Evolutionary conservation across 2,797 vertebrate genomes (phyloP).

Genomic region (Anguilla obscura): DNA sequence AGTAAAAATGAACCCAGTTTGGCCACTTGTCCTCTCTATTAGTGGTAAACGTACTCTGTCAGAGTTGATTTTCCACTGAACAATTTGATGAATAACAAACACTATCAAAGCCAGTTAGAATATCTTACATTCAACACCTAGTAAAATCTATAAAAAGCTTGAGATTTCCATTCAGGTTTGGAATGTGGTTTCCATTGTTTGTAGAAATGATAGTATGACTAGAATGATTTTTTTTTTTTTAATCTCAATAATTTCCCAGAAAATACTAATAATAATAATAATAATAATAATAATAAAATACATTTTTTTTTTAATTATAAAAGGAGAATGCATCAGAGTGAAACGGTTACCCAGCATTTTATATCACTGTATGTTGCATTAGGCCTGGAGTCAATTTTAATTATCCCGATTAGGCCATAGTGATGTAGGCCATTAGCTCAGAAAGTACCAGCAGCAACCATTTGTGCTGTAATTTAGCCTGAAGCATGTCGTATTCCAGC

Average conservation of each 20-base stretch:
- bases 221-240: not conserved
- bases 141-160: not conserved
- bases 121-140: not conserved
- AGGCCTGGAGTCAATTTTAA: constrained; percentile 33
- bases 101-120: not conserved
- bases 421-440: constrained; percentile 17
- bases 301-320: not conserved
- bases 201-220: not conserved
- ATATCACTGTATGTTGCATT: constrained; percentile 24
- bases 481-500: constrained; percentile 25
- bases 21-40: too few species aligned
- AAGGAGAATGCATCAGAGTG: not conserved
- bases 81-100: not conserved
- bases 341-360: not conserved
- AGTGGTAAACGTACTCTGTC: too few species aligned
- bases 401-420: constrained; percentile 31
- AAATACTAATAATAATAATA: not conserved
- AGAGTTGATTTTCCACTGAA: too few species aligned
- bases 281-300: too few species aligned
- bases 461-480: constrained; percentile 17
- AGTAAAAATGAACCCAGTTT: too few species aligned
- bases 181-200: not conserved
- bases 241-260: not conserved
- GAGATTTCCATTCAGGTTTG: not conserved
- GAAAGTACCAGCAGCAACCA: constrained; percentile 25